A percentile compares a stretch with the other conserved stretches of the same genome.
phyloP scores from a whole-genome alignment of 2,888 invertebrate species.

The Apamea epomidion region DNA sequence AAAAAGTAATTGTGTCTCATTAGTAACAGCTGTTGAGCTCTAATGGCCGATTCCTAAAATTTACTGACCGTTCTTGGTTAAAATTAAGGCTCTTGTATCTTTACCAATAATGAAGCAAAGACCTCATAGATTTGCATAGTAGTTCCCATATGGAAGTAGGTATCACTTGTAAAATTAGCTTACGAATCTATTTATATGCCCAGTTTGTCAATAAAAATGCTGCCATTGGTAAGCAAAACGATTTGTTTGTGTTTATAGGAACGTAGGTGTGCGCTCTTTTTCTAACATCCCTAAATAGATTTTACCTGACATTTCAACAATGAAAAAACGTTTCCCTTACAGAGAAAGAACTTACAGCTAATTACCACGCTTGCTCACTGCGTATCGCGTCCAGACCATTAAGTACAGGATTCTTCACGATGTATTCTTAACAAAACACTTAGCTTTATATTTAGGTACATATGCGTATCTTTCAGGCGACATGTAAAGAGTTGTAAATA shows the following conservation, averaged over 20 bases:
- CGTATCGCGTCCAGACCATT: background rate
- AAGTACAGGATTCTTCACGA: background rate
- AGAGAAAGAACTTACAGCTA: background rate
- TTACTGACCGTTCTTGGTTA: too few relatives aligned
- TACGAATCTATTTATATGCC: background rate
- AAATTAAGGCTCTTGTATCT: too few relatives aligned
- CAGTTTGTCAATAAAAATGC: background rate
- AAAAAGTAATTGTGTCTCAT: too few relatives aligned
- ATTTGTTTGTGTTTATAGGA: background rate
- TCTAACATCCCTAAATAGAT: background rate
- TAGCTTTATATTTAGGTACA: background rate
- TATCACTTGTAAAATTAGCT: background rate
- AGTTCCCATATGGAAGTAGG: too few relatives aligned
- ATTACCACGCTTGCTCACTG: background rate
- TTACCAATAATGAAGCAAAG: too few relatives aligned
- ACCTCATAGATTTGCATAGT: too few relatives aligned
- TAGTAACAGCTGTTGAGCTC: too few relatives aligned
- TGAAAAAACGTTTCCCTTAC: background rate
- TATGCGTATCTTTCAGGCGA: background rate
- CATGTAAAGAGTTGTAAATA: background rate
- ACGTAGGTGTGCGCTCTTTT: background rate
- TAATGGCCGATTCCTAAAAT: too few relatives aligned
- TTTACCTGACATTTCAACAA: background rate
- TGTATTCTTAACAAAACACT: background rate
- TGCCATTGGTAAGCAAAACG: background rate